Conservation (phyloP, 1,140 invertebrate species). For the Dendrolimus kikuchii region DNA sequence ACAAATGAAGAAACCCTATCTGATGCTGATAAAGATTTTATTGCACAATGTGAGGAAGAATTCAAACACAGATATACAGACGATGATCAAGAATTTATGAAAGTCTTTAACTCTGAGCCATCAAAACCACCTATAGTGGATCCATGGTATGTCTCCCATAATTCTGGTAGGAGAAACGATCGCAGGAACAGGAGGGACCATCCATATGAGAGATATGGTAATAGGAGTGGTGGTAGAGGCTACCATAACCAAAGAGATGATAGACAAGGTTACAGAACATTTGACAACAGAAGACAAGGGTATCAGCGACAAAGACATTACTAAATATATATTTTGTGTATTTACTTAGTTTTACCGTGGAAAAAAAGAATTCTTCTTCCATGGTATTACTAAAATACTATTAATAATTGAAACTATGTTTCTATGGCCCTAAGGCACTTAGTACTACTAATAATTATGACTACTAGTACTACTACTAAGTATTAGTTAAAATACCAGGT, state of each 20-base stretch:
- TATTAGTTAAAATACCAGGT: too few species aligned
- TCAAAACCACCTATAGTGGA: constrained; percentile 56
- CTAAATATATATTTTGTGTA: background rate
- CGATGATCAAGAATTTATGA: constrained; percentile 64
- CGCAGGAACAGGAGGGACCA: constrained; percentile 30
- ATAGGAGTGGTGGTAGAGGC: constrained; percentile 24
- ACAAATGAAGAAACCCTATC: constrained; percentile 26
- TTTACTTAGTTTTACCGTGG: too few species aligned
- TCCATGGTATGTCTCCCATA: constrained; percentile 34
- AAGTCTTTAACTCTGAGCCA: constrained; percentile 46
- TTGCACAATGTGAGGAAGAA: constrained; percentile 56
- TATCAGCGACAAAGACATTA: constrained; percentile 18
- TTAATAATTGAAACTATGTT: too few species aligned
- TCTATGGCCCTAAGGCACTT: too few species aligned
- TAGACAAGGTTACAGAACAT: constrained; percentile 23
- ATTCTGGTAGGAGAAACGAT: constrained; percentile 31
- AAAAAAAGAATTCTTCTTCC: too few species aligned
- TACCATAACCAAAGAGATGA: constrained; percentile 6
- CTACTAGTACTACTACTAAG: too few species aligned
- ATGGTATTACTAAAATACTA: too few species aligned
- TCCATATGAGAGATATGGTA: constrained; percentile 27
- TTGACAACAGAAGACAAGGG: constrained; percentile 15
- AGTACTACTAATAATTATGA: too few species aligned
- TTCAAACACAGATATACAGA: constrained; percentile 61
- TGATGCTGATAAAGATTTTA: constrained; percentile 49